A percentile compares a stretch with the other conserved stretches of the same genome.
phyloP scores from a whole-genome alignment of 2,888 invertebrate species.

The Aquatica leii region DNA sequence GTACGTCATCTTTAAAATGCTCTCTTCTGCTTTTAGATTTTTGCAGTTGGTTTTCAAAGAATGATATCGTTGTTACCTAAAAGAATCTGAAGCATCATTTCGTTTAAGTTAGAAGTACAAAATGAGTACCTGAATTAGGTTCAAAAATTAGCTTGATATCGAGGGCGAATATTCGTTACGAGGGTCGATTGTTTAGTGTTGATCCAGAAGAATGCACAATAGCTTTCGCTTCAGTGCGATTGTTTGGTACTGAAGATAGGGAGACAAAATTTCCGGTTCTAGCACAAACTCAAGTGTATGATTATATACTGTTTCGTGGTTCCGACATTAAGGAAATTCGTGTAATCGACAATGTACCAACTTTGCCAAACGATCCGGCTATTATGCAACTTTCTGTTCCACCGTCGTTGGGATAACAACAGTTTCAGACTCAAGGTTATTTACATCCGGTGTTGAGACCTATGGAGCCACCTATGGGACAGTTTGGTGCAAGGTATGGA shows the following conservation, averaged over 20 bases:
- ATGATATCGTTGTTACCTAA: slow-evolving; percentile 54
- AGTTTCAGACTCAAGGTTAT: slow-evolving; percentile 73
- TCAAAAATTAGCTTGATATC: slow-evolving; percentile 99
- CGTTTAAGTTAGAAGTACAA: slow-evolving; percentile 53
- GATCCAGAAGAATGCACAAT: slow-evolving; percentile 99
- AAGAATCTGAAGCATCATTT: slow-evolving; percentile 56
- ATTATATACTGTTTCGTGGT: slow-evolving; percentile 97
- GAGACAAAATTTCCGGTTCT: slow-evolving; percentile 95
- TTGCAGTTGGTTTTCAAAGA: slow-evolving; percentile 49
- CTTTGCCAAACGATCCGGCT: slow-evolving; percentile 95
- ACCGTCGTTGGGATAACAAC: slow-evolving; percentile 70
- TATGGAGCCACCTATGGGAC: slow-evolving; percentile 63
- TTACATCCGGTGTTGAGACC: slow-evolving; percentile 75
- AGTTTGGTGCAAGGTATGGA: slow-evolving; percentile 64
- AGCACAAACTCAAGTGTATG: slow-evolving; percentile 97
- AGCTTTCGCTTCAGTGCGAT: slow-evolving; percentile 95
- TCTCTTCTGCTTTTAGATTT: no score
- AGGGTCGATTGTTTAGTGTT: slow-evolving; percentile 98
- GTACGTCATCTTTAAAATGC: no score
- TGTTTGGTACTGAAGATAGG: slow-evolving; percentile 98
- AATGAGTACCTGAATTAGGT: slow-evolving; percentile 97
- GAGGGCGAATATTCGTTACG: slow-evolving; percentile 99
- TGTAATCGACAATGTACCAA: slow-evolving; percentile 88
- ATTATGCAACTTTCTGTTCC: slow-evolving; percentile 91
- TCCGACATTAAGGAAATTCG: slow-evolving; percentile 99